Base-by-base conservation (phyloP, 2,888 invertebrate species). In the Trissolcus brochymenae region DNA sequence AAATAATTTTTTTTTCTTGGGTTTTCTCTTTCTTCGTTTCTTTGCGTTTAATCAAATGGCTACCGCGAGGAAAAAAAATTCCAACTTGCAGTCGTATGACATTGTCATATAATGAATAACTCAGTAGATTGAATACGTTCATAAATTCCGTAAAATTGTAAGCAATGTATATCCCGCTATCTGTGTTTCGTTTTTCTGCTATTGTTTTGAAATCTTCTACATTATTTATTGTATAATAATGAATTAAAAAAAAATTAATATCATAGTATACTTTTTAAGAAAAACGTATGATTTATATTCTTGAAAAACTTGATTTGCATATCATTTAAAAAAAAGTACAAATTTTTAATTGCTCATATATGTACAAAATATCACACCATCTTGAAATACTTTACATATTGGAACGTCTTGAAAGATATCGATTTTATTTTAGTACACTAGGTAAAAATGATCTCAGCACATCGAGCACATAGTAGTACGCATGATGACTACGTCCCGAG, bases 401-500 rank as follows among this genome's bases (percentile, higher is more conserved):
- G n/a, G 46, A 16, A 14, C 14, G 17, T 51, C 14, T 17, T 19
- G 53, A 68, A 68, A 56, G 53, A 59, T 53, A 46, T 16, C 17
- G 1, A 35, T 73, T 73, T 66, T 64, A 59, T 55, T 68, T 59
- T 51, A 59, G 62, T 57, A 57, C 14, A 40, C 14, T 49, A 35
- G 3, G 14, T 21, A 21, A 54, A 54, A 64, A 75, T 75, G 68
- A 59, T 68, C 68, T 64, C 41, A 55, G 49, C 11, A 16, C 59
- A 75, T 68, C 54, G 49, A 46, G 14, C 55, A 60, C 65, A 65
- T 57, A 59, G 61, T 14, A 43, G 66, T 67, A 35, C 2, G 2
- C 35, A 56, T 65, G n/a, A 73, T 66, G 66, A 66, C 73, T 66
- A 66, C 61, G 43, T 65, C 65, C 54, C 66, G 66, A 60, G 61